Evolutionary conservation across 2,797 vertebrate species (phyloP).

Genomic region (Urophycis tenuis): DNA sequence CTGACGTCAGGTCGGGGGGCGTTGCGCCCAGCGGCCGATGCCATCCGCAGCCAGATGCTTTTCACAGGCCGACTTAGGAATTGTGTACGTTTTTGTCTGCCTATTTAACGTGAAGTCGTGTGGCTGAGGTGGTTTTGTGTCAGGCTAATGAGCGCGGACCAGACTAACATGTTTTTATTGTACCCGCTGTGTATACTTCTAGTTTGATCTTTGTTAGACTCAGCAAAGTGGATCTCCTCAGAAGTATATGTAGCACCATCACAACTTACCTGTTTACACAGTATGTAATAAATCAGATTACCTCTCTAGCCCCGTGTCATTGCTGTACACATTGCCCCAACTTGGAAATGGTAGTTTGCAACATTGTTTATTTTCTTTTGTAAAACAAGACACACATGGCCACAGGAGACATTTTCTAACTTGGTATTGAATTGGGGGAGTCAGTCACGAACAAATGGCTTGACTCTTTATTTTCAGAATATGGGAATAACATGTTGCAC

Average conservation of each 20-base stretch:
- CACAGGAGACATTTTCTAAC: not conserved
- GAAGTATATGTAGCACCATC: not conserved
- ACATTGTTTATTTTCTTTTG: not conserved
- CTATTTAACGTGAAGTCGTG: not conserved
- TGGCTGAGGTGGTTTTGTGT: not conserved
- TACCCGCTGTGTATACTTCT: not conserved
- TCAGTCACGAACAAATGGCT: not conserved
- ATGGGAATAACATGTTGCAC: not conserved
- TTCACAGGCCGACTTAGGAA: too few species aligned
- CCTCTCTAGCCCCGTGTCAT: constrained; percentile 31
- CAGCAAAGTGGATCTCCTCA: not conserved
- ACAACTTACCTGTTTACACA: not conserved
- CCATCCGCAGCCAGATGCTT: too few species aligned
- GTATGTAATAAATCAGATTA: constrained; percentile 37
- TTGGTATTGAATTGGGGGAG: too few species aligned
- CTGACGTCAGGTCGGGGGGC: too few species aligned
- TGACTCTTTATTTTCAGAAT: not conserved
- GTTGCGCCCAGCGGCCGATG: too few species aligned
- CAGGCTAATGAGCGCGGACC: too few species aligned
- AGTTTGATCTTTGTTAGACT: not conserved
- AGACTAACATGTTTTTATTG: too few species aligned
- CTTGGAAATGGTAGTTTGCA: not conserved
- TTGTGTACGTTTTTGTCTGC: too few species aligned
- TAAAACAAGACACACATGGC: not conserved
- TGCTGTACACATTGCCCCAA: not conserved